These are phyloP conservation scores for Telmatherina bonti DNA, from an alignment of 2,797 vertebrate species.

Conservation along the genomic window DNA sequence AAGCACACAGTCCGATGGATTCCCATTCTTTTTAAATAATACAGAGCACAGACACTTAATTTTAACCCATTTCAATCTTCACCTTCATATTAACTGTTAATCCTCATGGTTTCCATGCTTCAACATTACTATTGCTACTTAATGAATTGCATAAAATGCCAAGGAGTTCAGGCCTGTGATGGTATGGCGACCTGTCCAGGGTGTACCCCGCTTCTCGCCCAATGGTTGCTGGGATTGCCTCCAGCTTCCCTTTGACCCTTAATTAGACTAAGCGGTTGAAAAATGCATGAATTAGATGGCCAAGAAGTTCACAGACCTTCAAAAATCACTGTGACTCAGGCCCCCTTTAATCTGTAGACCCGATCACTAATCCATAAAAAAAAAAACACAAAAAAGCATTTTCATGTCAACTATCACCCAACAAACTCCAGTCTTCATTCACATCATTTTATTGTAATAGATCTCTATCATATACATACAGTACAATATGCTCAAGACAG, in stretches of 20 bases:
- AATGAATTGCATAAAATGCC: neutral
- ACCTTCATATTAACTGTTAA: neutral
- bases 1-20: neutral
- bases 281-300: too few species aligned
- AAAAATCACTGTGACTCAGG: neutral
- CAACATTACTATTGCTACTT: neutral
- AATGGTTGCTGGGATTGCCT: too few species aligned
- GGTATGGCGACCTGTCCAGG: too few species aligned
- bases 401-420: neutral
- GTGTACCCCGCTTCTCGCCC: too few species aligned
- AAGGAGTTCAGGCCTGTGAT: neutral
- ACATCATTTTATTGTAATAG: constrained; percentile 76
- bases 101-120: neutral
- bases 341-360: neutral
- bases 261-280: too few species aligned
- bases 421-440: constrained; percentile 34
- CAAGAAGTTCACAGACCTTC: neutral
- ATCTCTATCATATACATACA: constrained; percentile 83
- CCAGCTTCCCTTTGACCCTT: too few species aligned
- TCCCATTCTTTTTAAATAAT: neutral
- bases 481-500: constrained; percentile 82
- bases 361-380: neutral
- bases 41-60: neutral
- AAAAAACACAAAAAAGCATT: neutral
- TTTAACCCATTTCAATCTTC: neutral